Evolutionary conservation across 1,140 invertebrate species (phyloP), one percentile per base, ranked within the genome.

Genomic region (Homarus americanus): DNA sequence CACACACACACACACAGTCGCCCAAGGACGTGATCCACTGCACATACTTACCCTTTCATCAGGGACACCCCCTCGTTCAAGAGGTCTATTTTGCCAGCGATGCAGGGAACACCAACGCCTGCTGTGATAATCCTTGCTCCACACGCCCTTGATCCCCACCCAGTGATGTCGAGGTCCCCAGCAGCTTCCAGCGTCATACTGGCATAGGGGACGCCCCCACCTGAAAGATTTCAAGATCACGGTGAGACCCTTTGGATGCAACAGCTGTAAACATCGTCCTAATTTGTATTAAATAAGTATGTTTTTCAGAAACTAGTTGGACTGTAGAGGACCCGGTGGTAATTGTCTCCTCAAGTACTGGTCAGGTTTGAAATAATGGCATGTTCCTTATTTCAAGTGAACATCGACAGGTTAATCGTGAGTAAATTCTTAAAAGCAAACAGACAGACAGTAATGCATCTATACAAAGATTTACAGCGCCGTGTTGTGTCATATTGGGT

Each of bases 101-200:
- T 53, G 69, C 80, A 90, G 5, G 79, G 87, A 0, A 90, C 79
- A 5, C n/a, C 79, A 2, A 7, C 58, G n/a, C 87, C 87, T 1
- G 80, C 87, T 0, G 28, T 53, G n/a, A 83, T 36, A 9, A 90
- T 9, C 66, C 63, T 1, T 3, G 44, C 87, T 0, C n/a, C 34
- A 32, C 87, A 90, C 28, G 66, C 38, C 44, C 80, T 32, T 5
- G 79, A 66, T 2, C 87, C 87, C 63, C 69, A 90, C 1, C 2
- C 32, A 5, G 87, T 53, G 17, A 58, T 28, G 5, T 82, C 79
- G 66, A 82, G 66, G 80, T 90, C 79, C 0, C 66, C 79, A 1
- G 72, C 69, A 5, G 38, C 32, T 41, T 90, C 87, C 66, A 83
- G 4, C 17, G 75, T 24, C 66, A 90, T 66, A 20, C 28, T 28